These are phyloP conservation scores for Drosophila setifemur DNA, from an alignment of 1,140 invertebrate species.

Conservation along the genomic window DNA sequence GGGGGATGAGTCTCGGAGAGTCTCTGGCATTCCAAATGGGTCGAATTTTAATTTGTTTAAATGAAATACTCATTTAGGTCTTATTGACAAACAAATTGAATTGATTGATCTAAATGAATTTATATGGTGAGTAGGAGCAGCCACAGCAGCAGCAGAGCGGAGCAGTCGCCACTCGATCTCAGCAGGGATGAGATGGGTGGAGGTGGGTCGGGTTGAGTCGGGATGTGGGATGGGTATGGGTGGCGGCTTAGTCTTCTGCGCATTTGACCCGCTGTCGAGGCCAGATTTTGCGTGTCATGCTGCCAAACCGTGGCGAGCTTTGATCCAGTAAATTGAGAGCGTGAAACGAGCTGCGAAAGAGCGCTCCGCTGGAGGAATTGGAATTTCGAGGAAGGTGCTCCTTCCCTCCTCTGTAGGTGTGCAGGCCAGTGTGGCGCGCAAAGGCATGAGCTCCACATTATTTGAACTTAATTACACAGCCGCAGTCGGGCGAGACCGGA, in stretches of 20 bases:
- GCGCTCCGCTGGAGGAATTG: not conserved
- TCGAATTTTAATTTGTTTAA: constrained; percentile 82
- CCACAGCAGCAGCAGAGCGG: no score
- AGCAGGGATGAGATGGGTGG: not conserved
- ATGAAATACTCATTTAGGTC: constrained; percentile 81
- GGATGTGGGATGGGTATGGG: not conserved
- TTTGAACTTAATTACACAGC: constrained; percentile 67
- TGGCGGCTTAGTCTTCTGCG: constrained; percentile 8
- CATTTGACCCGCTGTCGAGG: constrained; percentile 37
- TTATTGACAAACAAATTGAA: constrained; percentile 83
- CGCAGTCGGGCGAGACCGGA: constrained; percentile 9
- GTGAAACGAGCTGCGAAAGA: constrained; percentile 36
- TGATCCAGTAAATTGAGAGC: constrained; percentile 50
- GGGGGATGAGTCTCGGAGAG: constrained; percentile 38
- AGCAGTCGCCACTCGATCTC: constrained; percentile 2
- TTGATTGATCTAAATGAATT: constrained; percentile 83
- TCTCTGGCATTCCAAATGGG: constrained; percentile 70
- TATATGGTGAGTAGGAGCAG: constrained; percentile 65
- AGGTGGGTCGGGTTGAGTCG: not conserved
- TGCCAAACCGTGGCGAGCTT: constrained; percentile 37
- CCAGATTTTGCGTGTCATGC: constrained; percentile 48
- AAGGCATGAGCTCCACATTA: constrained; percentile 65
- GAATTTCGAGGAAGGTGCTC: not conserved
- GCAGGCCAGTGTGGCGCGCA: not conserved
- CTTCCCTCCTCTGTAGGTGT: no score